Evolutionary conservation across 2,113 vertebrate genomes (phyloP).

Genomic region (Hirundichthys speculiger): DNA sequence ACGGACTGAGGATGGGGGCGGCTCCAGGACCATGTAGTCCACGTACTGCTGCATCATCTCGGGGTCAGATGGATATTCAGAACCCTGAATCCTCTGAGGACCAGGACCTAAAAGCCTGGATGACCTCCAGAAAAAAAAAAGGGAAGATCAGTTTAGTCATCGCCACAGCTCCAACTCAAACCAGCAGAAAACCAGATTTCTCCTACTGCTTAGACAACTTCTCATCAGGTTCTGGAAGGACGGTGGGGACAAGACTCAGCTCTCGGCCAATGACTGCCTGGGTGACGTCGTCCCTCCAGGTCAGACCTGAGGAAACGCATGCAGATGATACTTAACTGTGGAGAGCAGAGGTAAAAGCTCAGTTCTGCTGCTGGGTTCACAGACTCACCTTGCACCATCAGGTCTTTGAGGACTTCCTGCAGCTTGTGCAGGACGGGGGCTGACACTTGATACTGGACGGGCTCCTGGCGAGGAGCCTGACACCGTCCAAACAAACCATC

Average conservation of each 20-base stretch:
- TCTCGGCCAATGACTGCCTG: slow-evolving; percentile 90
- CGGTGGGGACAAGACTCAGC: slow-evolving; percentile 87
- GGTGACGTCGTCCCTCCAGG: slow-evolving; percentile 92
- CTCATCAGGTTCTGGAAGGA: slow-evolving; percentile 57
- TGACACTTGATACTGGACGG: slow-evolving; percentile 87
- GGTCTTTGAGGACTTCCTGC: slow-evolving; percentile 88
- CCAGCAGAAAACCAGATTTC: not conserved
- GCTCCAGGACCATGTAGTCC: slow-evolving; percentile 87
- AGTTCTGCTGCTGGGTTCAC: not conserved
- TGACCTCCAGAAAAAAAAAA: slow-evolving; percentile 4
- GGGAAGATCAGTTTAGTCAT: not conserved
- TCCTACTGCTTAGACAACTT: slow-evolving; percentile 81
- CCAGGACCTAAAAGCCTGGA: slow-evolving; percentile 18
- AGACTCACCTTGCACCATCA: slow-evolving; percentile 90
- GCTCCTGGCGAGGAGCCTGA: slow-evolving; percentile 78
- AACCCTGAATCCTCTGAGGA: slow-evolving; percentile 23
- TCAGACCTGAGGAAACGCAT: slow-evolving; percentile 82
- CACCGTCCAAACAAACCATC: slow-evolving; percentile 97
- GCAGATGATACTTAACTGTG: not conserved
- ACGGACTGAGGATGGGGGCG: slow-evolving; percentile 77
- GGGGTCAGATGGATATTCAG: slow-evolving; percentile 43
- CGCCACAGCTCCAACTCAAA: accelerated
- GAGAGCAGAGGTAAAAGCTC: not conserved
- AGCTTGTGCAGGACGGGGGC: slow-evolving; percentile 87
- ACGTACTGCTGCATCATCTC: slow-evolving; percentile 83